phyloP scores from a whole-genome alignment of 2,797 vertebrate species.

The Molothrus aeneus region DNA sequence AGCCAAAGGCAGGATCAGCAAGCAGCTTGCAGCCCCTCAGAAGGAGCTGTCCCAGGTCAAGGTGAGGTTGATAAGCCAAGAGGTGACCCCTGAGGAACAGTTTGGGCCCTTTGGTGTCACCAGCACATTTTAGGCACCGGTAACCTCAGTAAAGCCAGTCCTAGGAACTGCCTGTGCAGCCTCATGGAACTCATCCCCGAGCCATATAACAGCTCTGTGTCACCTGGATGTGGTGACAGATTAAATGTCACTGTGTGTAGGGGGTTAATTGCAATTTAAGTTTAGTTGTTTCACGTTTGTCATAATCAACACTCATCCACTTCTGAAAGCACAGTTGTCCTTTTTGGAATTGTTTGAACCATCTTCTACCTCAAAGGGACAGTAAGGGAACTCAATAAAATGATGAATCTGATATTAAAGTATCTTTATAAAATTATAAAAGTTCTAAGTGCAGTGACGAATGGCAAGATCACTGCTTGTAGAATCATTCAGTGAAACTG shows the following conservation, averaged over 20 bases:
- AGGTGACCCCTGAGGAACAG: neutral
- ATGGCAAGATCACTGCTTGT: neutral
- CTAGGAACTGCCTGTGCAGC: neutral
- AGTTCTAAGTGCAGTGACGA: rapidly evolving
- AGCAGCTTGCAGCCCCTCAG: conserved; percentile 83
- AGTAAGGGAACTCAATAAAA: neutral
- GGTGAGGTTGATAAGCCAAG: conserved; percentile 71
- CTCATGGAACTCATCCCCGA: neutral
- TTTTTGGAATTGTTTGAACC: neutral
- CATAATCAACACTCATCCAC: rapidly evolving
- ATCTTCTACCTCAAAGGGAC: neutral
- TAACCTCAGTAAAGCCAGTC: neutral
- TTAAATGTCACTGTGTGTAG: neutral
- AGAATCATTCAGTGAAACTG: neutral
- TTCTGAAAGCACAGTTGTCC: neutral
- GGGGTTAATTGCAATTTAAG: neutral
- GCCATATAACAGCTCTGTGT: no score
- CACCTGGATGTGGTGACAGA: neutral
- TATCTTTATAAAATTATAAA: neutral
- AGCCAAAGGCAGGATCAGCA: conserved; percentile 88
- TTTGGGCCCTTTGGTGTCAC: neutral
- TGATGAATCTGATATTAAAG: neutral
- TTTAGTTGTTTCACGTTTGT: neutral
- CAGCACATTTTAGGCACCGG: rapidly evolving
- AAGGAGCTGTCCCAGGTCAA: conserved; percentile 96